Percentiles rank a stretch among this genome's conserved stretches.
These are phyloP conservation scores for Xanthia icteritia DNA, from an alignment of 2,888 invertebrate genomes.

Conservation along the genomic window DNA sequence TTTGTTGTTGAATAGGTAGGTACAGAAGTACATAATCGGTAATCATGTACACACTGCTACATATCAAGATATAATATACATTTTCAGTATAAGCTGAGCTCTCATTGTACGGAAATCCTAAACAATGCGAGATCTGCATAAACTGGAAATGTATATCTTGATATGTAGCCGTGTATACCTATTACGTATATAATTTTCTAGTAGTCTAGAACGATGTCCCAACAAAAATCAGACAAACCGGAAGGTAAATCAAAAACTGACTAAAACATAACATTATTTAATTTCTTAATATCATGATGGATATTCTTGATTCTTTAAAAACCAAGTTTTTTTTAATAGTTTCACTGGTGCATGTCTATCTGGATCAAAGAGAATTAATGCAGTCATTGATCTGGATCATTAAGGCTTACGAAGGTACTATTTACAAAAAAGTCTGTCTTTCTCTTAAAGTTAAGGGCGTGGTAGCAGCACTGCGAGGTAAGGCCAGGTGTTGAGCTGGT, in stretches of 20 bases:
- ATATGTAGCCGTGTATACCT: no score
- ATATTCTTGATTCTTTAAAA: constrained; percentile 13
- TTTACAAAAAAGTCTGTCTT: constrained; percentile 30
- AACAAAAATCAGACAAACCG: not conserved
- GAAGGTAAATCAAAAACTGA: not conserved
- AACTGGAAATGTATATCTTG: no score
- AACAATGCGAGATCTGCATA: no score
- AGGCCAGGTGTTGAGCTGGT: constrained; percentile 82
- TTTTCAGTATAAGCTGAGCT: no score
- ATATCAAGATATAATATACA: no score
- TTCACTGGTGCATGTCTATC: constrained; percentile 1
- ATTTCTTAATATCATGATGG: constrained; percentile 30
- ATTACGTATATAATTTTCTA: no score
- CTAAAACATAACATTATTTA: constrained; percentile 32
- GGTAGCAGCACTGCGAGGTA: constrained; percentile 76
- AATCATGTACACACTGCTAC: not conserved
- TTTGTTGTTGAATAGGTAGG: not conserved
- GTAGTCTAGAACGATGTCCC: not conserved
- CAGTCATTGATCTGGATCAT: constrained; percentile 4
- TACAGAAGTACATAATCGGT: not conserved
- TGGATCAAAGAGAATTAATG: not conserved
- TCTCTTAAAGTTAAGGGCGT: constrained; percentile 38
- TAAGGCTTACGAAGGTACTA: constrained; percentile 6
- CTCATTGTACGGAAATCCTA: no score
- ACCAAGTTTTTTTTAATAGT: not conserved